These are phyloP conservation scores for Eupithecia subumbrata DNA, from an alignment of 2,888 invertebrate genomes.

Conservation along the genomic window DNA sequence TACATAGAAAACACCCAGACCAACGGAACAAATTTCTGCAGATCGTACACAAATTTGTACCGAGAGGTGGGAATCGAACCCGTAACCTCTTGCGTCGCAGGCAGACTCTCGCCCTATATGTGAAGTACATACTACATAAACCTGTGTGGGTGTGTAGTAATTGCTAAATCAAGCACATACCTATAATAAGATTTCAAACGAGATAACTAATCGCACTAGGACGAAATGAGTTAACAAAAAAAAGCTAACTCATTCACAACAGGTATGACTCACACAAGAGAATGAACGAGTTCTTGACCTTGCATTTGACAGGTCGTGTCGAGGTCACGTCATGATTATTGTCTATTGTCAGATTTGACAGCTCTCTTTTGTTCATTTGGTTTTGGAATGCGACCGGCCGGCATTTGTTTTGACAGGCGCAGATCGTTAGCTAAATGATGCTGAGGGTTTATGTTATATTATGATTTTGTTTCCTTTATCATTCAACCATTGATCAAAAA, in stretches of 20 bases:
- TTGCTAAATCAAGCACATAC: no score
- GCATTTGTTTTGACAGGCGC: slow-evolving; percentile 27
- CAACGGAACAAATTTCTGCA: no score
- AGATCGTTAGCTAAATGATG: slow-evolving; percentile 2
- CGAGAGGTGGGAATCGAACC: no score
- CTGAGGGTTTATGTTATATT: no score
- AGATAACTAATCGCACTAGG: neutral
- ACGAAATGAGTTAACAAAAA: neutral
- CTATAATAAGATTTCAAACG: neutral
- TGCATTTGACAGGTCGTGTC: slow-evolving; percentile 63
- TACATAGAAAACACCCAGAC: no score
- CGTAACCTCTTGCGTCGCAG: no score
- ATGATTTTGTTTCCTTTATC: neutral
- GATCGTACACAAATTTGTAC: no score
- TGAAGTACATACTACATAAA: no score
- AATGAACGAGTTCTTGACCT: slow-evolving; percentile 56
- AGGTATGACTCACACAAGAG: slow-evolving; percentile 19
- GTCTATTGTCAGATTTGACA: slow-evolving; percentile 67
- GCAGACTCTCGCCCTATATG: no score
- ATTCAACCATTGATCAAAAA: neutral
- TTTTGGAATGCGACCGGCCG: slow-evolving; percentile 40
- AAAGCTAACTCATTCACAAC: slow-evolving; percentile 26
- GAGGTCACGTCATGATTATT: slow-evolving; percentile 59
- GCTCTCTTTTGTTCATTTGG: slow-evolving; percentile 48
- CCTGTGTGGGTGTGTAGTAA: neutral